These are phyloP conservation scores for Gasteruption jaculator DNA, from an alignment of 2,888 invertebrate genomes.

Conservation along the genomic window DNA sequence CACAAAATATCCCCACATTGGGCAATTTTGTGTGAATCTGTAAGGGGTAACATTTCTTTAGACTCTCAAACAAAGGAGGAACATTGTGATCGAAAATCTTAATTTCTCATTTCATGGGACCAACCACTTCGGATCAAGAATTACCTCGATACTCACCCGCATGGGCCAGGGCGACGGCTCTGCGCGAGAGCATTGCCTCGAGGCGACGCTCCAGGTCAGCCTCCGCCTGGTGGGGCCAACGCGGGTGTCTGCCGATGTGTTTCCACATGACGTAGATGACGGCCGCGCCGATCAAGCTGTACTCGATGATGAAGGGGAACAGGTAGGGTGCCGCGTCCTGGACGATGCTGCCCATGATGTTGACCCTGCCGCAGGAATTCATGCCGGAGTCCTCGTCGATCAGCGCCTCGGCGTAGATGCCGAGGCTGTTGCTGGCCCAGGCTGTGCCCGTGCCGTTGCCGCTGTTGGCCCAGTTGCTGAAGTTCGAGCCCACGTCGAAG, in stretches of 20 bases:
- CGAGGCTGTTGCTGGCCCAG: conserved; percentile 36
- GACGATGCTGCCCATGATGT: conserved; percentile 90
- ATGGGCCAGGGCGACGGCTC: conserved; percentile 81
- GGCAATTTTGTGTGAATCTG: too few species aligned
- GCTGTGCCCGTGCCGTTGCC: too few species aligned
- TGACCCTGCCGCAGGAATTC: conserved; percentile 72
- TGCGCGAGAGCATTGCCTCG: conserved; percentile 81
- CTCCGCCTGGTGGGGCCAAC: conserved; percentile 68
- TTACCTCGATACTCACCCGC: conserved; percentile 61
- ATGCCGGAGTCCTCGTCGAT: conserved; percentile 36
- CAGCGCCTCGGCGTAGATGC: conserved; percentile 42
- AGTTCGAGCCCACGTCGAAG: conserved; percentile 49
- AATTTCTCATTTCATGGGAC: too few species aligned
- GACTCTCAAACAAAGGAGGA: too few species aligned
- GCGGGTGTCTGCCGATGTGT: conserved; percentile 84
- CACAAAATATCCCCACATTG: too few species aligned
- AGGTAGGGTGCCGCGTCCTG: conserved; percentile 91
- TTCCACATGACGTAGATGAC: conserved; percentile 97
- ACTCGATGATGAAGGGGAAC: conserved; percentile 94
- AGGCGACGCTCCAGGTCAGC: conserved; percentile 85
- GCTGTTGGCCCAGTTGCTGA: conserved; percentile 45
- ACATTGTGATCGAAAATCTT: too few species aligned
- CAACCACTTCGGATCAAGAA: too few species aligned
- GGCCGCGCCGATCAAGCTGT: conserved; percentile 90
- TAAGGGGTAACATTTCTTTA: too few species aligned